Evolutionary conservation across 1,140 invertebrate species (phyloP).

Genomic region (Pseudomyrmex pallidus): DNA sequence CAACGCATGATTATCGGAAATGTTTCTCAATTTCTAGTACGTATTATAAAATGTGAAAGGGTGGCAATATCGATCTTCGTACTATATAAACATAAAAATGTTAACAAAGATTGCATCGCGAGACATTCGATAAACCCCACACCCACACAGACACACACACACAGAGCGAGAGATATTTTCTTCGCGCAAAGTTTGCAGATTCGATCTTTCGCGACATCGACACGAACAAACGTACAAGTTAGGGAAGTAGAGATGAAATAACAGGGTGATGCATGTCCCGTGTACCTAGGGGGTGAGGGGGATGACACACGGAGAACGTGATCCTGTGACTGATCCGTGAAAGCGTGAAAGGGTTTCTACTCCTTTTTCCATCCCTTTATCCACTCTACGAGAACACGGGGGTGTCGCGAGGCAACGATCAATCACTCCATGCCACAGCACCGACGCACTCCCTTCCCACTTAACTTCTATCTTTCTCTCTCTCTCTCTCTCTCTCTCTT

Average conservation of each 20-base stretch:
- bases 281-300: conserved; percentile 66
- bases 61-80: no score
- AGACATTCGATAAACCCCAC: no score
- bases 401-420: conserved; percentile 82
- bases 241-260: conserved; percentile 47
- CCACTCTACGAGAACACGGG: conserved; percentile 78
- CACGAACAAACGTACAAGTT: conserved; percentile 58
- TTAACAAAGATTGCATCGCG: no score
- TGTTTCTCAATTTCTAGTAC: no score
- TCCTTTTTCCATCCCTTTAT: conserved; percentile 79
- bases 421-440: conserved; percentile 78
- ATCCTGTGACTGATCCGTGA: conserved; percentile 81
- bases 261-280: conserved; percentile 79
- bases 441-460: conserved; percentile 66
- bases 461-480: neutral
- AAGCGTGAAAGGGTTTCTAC: conserved; percentile 81
- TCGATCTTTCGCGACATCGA: conserved; percentile 58
- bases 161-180: neutral
- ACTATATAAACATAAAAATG: no score
- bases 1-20: no score
- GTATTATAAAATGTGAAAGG: no score
- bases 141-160: neutral
- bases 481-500: no score
- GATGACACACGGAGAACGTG: conserved; percentile 73
- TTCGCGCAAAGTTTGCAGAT: conserved; percentile 66